These are phyloP conservation scores for Ochropleura plecta DNA, from an alignment of 2,888 invertebrate species.

Conservation along the genomic window DNA sequence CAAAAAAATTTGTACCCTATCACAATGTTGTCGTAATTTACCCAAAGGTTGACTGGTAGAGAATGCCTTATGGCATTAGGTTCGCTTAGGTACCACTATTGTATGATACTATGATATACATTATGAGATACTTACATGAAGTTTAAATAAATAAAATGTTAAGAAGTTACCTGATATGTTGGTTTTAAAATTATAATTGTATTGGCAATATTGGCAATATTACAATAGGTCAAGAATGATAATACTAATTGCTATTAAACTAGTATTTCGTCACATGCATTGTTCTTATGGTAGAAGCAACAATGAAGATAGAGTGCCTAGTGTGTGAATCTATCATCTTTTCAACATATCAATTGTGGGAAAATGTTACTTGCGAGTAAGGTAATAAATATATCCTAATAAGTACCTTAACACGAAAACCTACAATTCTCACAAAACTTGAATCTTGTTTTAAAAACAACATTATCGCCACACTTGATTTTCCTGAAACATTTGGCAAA, in stretches of 20 bases:
- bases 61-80: no score
- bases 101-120: no score
- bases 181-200: background rate
- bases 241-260: background rate
- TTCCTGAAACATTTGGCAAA: background rate
- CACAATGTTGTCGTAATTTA: no score
- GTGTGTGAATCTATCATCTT: conserved; percentile 32
- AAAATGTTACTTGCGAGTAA: conserved; percentile 10
- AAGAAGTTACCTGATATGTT: background rate
- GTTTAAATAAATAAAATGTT: no score
- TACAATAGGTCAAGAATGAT: no score
- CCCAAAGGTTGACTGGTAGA: no score
- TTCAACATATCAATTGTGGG: conserved; percentile 38
- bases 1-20: no score
- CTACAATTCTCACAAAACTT: background rate
- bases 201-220: no score
- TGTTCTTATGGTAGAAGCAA: conserved; percentile 15
- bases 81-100: no score
- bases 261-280: conserved; percentile 3
- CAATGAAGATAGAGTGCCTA: conserved; percentile 9
- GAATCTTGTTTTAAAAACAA: background rate
- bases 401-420: background rate
- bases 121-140: no score
- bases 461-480: background rate
- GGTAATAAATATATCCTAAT: background rate